phyloP scores from a whole-genome alignment of 1,140 invertebrate species.

The Trichogramma pretiosum region DNA sequence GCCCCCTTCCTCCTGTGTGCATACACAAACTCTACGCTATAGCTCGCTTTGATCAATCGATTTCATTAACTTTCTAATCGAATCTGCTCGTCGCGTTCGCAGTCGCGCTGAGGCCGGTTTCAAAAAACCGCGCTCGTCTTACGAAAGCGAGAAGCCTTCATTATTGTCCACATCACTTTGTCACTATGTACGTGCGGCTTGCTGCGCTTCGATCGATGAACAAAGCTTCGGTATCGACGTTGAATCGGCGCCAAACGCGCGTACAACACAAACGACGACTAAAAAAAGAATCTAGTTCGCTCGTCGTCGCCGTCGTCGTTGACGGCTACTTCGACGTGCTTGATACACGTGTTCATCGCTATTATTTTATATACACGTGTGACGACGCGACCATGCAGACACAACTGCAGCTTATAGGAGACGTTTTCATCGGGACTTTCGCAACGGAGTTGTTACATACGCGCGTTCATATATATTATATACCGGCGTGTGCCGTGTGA shows the following conservation, averaged over 20 bases:
- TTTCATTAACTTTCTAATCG: constrained; percentile 17
- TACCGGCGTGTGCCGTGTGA: constrained; percentile 7
- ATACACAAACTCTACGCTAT: too few species aligned
- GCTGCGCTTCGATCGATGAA: too few species aligned
- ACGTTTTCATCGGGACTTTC: constrained; percentile 3
- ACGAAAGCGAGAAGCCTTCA: constrained; percentile 1
- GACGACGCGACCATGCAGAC: too few species aligned
- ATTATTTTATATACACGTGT: background rate
- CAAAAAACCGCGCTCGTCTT: background rate
- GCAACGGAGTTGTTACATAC: constrained; percentile 5
- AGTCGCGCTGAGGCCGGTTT: too few species aligned
- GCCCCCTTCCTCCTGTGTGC: too few species aligned
- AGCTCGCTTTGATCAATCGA: background rate
- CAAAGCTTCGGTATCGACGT: too few species aligned
- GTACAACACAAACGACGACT: too few species aligned
- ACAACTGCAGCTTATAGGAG: too few species aligned
- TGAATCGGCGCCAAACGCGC: too few species aligned
- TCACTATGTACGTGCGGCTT: background rate
- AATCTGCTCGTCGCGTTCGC: background rate
- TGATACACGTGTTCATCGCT: too few species aligned
- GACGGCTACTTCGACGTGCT: background rate
- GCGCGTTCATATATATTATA: too few species aligned
- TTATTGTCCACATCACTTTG: constrained; percentile 1
- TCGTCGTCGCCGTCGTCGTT: background rate
- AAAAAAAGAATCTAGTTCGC: too few species aligned